Conservation (phyloP, 1,140 invertebrate species). For the Drusus annulatus region DNA sequence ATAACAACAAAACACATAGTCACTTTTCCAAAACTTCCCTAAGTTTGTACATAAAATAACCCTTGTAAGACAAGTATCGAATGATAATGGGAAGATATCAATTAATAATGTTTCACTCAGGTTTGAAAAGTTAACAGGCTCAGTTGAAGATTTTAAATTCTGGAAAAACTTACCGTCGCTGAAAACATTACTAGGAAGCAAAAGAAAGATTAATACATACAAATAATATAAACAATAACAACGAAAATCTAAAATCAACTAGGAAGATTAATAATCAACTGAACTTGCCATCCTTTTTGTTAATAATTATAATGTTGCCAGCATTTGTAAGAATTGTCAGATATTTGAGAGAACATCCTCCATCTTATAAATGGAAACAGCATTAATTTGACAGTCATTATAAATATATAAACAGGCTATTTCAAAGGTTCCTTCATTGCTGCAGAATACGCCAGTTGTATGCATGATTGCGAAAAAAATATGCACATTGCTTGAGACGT, state of each 20-base stretch:
- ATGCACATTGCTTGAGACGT: too few species aligned
- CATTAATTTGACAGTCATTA: too few species aligned
- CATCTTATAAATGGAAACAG: too few species aligned
- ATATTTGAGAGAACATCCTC: too few species aligned
- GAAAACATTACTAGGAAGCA: not conserved
- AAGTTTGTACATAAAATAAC: conserved; percentile 1
- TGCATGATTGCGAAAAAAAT: too few species aligned
- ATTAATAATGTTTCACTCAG: conserved; percentile 1
- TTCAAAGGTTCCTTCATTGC: too few species aligned
- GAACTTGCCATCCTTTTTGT: too few species aligned
- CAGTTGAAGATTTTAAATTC: not conserved
- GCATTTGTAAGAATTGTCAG: too few species aligned
- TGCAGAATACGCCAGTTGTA: too few species aligned
- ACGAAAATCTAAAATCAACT: not conserved
- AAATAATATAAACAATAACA: not conserved
- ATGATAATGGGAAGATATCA: not conserved
- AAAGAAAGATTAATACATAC: not conserved
- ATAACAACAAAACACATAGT: too few species aligned
- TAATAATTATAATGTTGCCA: too few species aligned
- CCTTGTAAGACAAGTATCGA: not conserved
- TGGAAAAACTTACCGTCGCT: not conserved
- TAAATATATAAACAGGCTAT: too few species aligned
- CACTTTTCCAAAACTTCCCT: conserved; percentile 10
- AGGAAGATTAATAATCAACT: not conserved
- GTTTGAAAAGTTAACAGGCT: not conserved